phyloP scores from a whole-genome alignment of 2,888 invertebrate genomes.

The Drosophila glabriapex region DNA sequence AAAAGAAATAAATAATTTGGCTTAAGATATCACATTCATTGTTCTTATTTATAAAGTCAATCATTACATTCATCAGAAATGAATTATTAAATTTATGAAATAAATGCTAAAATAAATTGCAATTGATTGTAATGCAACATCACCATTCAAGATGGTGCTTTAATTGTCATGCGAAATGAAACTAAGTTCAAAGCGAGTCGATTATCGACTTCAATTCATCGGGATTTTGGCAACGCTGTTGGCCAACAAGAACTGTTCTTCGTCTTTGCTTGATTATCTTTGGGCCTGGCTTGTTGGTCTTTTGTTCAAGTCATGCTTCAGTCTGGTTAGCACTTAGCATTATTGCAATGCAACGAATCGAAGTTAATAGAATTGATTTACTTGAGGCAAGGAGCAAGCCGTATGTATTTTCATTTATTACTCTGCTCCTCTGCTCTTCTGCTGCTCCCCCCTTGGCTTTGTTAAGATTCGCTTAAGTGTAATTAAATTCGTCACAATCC shows the following conservation, averaged over 20 bases:
- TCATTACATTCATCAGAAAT: background rate
- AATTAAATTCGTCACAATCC: constrained; percentile 70
- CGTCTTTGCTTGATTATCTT: constrained; percentile 18
- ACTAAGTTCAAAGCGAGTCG: constrained; percentile 3
- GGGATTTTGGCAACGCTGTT: constrained; percentile 10
- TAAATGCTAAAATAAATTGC: background rate
- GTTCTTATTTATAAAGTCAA: background rate
- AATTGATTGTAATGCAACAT: background rate
- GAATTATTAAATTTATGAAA: background rate
- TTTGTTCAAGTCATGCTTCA: constrained; percentile 64
- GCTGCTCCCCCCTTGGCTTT: background rate
- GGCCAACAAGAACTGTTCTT: constrained; percentile 15
- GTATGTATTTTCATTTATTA: constrained; percentile 19
- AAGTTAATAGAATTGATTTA: constrained; percentile 64
- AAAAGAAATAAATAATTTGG: background rate
- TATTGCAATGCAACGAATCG: constrained; percentile 68
- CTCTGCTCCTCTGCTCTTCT: no score
- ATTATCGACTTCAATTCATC: constrained; percentile 30
- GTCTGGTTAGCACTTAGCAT: constrained; percentile 64
- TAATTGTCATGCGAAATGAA: background rate
- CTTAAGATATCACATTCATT: background rate
- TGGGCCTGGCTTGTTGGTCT: constrained; percentile 18
- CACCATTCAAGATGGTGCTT: background rate
- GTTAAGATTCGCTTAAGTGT: constrained; percentile 67
- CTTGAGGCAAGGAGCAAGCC: constrained; percentile 10